Conservation (phyloP, 2,888 invertebrate species). For the Nemapogon koenigi region DNA sequence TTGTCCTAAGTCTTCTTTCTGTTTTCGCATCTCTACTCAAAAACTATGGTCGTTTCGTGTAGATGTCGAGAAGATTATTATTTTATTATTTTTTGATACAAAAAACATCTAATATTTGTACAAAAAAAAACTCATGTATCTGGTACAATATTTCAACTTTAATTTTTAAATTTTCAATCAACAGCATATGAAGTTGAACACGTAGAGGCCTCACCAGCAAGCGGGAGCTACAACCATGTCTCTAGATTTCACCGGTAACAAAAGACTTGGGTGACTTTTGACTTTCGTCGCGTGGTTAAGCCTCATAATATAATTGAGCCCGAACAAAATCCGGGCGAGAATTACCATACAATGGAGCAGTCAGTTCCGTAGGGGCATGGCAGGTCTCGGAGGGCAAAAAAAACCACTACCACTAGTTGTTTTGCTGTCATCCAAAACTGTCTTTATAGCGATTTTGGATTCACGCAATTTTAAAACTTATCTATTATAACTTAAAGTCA, state of each 20-base stretch:
- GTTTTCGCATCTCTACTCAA: no score
- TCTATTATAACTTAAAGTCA: conserved; percentile 9
- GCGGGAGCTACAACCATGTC: no score
- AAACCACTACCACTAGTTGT: conserved; percentile 47
- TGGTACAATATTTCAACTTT: no score
- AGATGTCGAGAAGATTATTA: no score
- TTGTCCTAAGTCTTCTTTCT: no score
- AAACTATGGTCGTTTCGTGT: no score
- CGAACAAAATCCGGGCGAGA: conserved; percentile 59
- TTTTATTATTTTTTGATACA: no score
- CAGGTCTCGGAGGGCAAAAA: conserved; percentile 61
- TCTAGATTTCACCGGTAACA: conserved; percentile 23
- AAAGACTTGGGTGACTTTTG: conserved; percentile 56
- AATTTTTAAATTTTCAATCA: no score
- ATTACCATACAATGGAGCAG: conserved; percentile 62
- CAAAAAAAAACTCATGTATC: no score
- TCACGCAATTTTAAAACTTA: conserved; percentile 1
- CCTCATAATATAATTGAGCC: conserved; percentile 64
- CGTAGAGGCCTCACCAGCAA: conserved; percentile 18
- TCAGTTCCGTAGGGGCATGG: conserved; percentile 56
- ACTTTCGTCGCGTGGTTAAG: conserved; percentile 52
- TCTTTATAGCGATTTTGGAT: conserved; percentile 16
- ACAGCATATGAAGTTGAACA: conserved; percentile 1
- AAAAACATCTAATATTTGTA: no score
- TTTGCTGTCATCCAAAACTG: conserved; percentile 18